Percentiles rank a stretch among this genome's conserved stretches.
Conservation (phyloP, 2,797 vertebrate species). For the Psittacula derbiana region DNA sequence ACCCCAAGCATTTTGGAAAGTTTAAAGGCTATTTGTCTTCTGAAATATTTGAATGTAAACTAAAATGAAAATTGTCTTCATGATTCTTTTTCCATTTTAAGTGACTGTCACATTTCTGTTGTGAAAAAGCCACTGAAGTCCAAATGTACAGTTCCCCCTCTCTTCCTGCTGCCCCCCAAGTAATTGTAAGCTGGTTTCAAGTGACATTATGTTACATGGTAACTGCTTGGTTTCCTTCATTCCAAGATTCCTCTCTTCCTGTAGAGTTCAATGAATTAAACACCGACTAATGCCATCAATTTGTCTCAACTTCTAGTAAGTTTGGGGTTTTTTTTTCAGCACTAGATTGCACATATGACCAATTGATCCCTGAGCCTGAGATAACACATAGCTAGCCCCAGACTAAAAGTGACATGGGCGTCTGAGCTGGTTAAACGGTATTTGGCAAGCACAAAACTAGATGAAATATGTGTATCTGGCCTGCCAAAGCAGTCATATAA, state of each 20-base stretch:
- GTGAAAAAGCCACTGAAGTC: constrained; percentile 35
- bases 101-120: constrained; percentile 66
- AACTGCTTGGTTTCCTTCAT: constrained; percentile 1
- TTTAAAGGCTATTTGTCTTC: constrained; percentile 76
- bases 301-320: neutral
- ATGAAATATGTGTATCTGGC: neutral
- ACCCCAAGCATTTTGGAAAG: constrained; percentile 70
- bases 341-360: neutral
- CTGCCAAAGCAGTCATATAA: neutral
- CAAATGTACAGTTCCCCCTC: neutral
- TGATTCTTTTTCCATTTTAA: constrained; percentile 64
- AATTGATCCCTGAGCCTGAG: neutral
- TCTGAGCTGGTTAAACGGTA: neutral
- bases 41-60: constrained; percentile 70
- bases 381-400: neutral
- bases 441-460: neutral
- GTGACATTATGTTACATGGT: neutral
- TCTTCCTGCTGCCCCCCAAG: neutral
- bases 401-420: neutral
- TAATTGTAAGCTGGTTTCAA: constrained; percentile 37
- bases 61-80: constrained; percentile 63
- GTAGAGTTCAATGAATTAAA: constrained; percentile 6
- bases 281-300: neutral
- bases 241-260: neutral
- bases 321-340: neutral